Percentiles rank a stretch among this genome's conserved stretches.
phyloP scores from a whole-genome alignment of 2,113 vertebrate species.

The Sylvilagus bachmani region DNA sequence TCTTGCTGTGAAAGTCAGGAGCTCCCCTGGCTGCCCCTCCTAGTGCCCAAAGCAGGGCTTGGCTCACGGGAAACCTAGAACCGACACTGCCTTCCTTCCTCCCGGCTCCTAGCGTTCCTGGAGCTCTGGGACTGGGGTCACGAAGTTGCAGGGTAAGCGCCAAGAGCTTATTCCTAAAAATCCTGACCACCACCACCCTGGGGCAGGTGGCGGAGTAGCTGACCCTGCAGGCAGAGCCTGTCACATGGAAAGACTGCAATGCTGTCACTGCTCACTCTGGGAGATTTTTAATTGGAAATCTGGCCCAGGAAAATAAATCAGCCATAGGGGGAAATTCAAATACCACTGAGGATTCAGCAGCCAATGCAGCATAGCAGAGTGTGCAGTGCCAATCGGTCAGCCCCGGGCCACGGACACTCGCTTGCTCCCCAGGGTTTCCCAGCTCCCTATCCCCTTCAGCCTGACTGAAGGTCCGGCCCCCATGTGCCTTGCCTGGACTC shows the following conservation, averaged over 20 bases:
- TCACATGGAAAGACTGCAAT: neutral
- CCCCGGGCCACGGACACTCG: neutral
- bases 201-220: neutral
- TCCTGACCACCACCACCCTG: neutral
- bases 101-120: neutral
- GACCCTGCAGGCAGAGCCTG: neutral
- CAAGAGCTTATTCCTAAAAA: neutral
- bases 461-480: neutral
- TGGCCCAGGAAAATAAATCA: slow-evolving; percentile 2
- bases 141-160: neutral
- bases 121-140: neutral
- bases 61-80: neutral
- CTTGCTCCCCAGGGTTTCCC: neutral
- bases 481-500: neutral
- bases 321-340: neutral
- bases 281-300: slow-evolving; percentile 10
- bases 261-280: neutral
- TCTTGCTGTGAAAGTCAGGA: neutral
- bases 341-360: neutral
- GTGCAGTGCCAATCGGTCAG: neutral
- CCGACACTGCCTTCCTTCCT: neutral
- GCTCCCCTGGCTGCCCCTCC: neutral
- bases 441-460: neutral
- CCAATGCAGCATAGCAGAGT: neutral
- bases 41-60: neutral